Evolutionary conservation across 2,888 invertebrate species (phyloP), one percentile per base, ranked within the genome.

Genomic region (Reticulitermes lucifugus): DNA sequence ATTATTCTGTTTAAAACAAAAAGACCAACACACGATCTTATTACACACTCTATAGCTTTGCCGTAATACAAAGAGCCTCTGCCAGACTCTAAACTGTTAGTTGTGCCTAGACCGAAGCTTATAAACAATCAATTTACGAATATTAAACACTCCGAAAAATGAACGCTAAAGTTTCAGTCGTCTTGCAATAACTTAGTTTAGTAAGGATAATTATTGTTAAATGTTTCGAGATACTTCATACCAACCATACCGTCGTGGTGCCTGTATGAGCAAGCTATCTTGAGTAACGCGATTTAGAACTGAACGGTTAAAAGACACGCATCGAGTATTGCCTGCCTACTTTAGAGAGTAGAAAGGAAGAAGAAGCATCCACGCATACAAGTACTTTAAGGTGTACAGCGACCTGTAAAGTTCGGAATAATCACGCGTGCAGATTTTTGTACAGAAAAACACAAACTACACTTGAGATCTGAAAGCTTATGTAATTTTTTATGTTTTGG

Each of bases 1-100:
- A 73, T 73, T 73, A 73, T 41, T 41, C 41, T 41, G 73, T 73
- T 29, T 73, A 73, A 73, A 73, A 73, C 41, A 73, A 73, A 73
- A 73, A 73, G 73, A 41, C 5, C 7, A 73, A 14, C 73, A 35
- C 73, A 41, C 73, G 73, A 7, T 73, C 73, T 73, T 73, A 73
- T 73, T 73, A 73, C 73, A 6, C 41, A 41, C 41, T 35, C 73
- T 35, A 41, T 41, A 73, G 41, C 18, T 35, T 41, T 21, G 41
- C 41, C 73, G 7, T 2, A 21, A 73, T 21, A 35, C 18, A 29
- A 41, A 41, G 41, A 41, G 73, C 35, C 41, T 29, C 35, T 35
- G n/a, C 25, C 41, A 41, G 41, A 41, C 73, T 2, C 41, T 73
- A 41, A 73, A 73, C 14, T 73, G 18, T 55, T 18, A 55, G 55